Base-by-base conservation (phyloP, 2,888 invertebrate genomes). In the Pristionchus entomophagus region DNA sequence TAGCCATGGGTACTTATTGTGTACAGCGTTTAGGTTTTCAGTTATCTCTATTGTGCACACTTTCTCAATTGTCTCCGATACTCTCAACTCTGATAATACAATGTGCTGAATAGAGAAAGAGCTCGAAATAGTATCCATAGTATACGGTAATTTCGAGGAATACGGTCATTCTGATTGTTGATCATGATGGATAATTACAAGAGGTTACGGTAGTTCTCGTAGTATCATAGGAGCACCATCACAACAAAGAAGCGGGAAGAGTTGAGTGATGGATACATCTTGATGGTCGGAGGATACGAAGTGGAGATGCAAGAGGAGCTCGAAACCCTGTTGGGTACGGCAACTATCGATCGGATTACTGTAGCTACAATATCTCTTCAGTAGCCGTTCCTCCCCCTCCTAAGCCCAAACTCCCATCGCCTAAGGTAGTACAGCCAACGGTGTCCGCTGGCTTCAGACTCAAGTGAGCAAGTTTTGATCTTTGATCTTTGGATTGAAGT, bases 261-360 rank as follows among this genome's bases (percentile, higher is more conserved):
- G 45, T 69, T 91, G 2, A 88, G 88, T n/a, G 88, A 89, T 19
- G 91, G 90, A 0, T 84, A 88, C 29, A 80, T 89, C 56, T 49
- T 91, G 41, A 88, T 87, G 69, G 87, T 91, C 49, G 91, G 91
- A 41, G 87, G 88, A 29, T 88, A 87, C 86, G 89, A 88, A 59
- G 87, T 91, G 2, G 84, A 90, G 81, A 88, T 91, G 53, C 91
- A 91, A 49, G 87, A 89, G 56, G 82, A 85, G 77, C 26, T 56
- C n/a, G 65, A 56, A n/a, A n/a, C 59, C 2, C 17, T 45, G n/a
- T n/a, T 59, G 10, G 49, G 53, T 49, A 51, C 41, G 41, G 73
- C 45, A 56, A n/a, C n/a, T n/a, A n/a, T n/a, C n/a, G n/a, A n/a
- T n/a, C n/a, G n/a, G n/a, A 38, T 41, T 38, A 45, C 0, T 6